Conservation (phyloP, 2,797 vertebrate genomes). For the Bovichtus diacanthus region DNA sequence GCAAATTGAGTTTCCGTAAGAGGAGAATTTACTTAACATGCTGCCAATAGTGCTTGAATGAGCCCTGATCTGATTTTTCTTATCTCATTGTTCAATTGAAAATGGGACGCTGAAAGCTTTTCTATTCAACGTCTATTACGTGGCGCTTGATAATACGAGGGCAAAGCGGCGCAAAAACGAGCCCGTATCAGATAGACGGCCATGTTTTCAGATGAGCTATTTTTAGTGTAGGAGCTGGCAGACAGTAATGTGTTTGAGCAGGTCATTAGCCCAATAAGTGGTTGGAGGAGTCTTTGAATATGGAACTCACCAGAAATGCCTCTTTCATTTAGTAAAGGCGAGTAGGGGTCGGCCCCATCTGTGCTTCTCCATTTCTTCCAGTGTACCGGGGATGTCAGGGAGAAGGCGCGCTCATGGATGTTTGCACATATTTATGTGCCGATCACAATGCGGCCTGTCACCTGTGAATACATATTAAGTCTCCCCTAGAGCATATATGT, state of each 20-base stretch:
- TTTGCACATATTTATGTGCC: constrained; percentile 57
- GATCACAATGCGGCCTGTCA: constrained; percentile 51
- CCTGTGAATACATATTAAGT: constrained; percentile 48
- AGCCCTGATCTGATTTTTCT: constrained; percentile 81
- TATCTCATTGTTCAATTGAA: constrained; percentile 82
- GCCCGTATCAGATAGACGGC: constrained; percentile 69
- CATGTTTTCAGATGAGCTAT: constrained; percentile 74
- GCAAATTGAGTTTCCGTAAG: constrained; percentile 81
- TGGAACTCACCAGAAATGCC: constrained; percentile 73
- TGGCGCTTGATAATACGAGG: constrained; percentile 67
- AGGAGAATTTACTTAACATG: constrained; percentile 83
- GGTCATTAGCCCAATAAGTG: constrained; percentile 83
- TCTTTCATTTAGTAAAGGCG: constrained; percentile 54
- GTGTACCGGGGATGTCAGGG: constrained; percentile 41
- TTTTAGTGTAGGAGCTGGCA: constrained; percentile 70
- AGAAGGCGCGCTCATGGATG: constrained; percentile 32
- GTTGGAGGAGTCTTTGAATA: constrained; percentile 74
- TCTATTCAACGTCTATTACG: constrained; percentile 75
- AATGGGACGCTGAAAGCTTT: constrained; percentile 76
- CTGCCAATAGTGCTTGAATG: constrained; percentile 77
- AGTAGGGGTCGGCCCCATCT: constrained; percentile 46
- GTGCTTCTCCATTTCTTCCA: constrained; percentile 38
- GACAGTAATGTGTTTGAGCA: constrained; percentile 77
- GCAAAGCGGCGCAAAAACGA: constrained; percentile 54
- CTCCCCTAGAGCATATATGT: constrained; percentile 46